Conservation (phyloP, 2,797 vertebrate genomes). For the Clarias pachynema region DNA sequence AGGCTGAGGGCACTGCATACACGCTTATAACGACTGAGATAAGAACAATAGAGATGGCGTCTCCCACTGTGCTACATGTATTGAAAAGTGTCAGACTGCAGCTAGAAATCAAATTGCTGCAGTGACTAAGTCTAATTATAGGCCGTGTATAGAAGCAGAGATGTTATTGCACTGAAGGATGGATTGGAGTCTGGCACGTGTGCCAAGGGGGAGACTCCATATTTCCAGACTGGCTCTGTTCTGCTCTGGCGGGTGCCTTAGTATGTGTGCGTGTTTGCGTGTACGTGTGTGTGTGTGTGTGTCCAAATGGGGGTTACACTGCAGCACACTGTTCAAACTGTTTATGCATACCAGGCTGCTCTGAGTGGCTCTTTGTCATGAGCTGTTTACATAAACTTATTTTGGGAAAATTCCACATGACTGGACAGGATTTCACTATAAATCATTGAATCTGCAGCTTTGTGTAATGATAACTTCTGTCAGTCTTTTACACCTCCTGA, state of each 20-base stretch:
- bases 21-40: constrained; percentile 32
- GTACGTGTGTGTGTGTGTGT: constrained; percentile 31
- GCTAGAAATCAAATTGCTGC: constrained; percentile 36
- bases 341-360: constrained; percentile 87
- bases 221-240: constrained; percentile 76
- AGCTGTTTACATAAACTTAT: constrained; percentile 94
- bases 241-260: constrained; percentile 54
- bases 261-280: constrained; percentile 33
- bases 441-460: constrained; percentile 89
- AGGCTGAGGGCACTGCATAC: constrained; percentile 24
- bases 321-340: constrained; percentile 84
- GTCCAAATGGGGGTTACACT: constrained; percentile 77
- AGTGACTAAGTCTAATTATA: constrained; percentile 29
- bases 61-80: constrained; percentile 15
- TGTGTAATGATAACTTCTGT: constrained; percentile 88
- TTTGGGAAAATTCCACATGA: constrained; percentile 97
- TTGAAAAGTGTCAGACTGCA: constrained; percentile 27
- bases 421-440: constrained; percentile 85
- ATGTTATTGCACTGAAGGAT: constrained; percentile 78
- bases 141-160: constrained; percentile 45
- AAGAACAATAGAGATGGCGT: constrained; percentile 17
- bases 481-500: constrained; percentile 68
- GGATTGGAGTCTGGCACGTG: constrained; percentile 82
- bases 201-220: constrained; percentile 81
- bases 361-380: constrained; percentile 92